Evolutionary conservation across 2,113 vertebrate genomes (phyloP), one percentile per base, ranked within the genome.

Genomic region (Verasper variegatus): DNA sequence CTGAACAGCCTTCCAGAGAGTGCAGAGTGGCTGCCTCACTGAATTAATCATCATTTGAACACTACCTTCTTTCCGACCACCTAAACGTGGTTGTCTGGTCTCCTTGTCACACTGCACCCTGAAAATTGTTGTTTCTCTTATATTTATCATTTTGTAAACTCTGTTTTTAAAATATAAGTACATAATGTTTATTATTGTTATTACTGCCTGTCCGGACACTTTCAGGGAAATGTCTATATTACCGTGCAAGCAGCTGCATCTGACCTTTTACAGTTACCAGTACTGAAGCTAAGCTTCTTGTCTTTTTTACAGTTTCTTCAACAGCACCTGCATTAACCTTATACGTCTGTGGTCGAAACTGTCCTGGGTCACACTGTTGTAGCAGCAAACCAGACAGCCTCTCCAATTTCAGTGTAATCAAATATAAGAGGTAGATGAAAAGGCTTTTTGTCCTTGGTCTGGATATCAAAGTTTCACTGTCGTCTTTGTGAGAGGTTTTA

Each of bases 361-460:
- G 76, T 68, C 65, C 26, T 14, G 49, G n/a, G 49, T 81, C 65
- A 26, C 11, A 37, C 24, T 61, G 67, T 23, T 60, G 71, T 4
- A 65, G 65, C 71, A 56, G 52, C 57, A 47, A 49, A 64, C 10
- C 68, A 70, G 78, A 83, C 18, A 3, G 68, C 54, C 37, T 40
- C 18, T 24, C 12, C 42, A 69, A 74, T 26, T 45, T 68, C 54
- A 27, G 35, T 63, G 72, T 58, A 71, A 82, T 84, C 42, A 85
- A 69, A 80, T 10, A 56, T 12, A 60, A 63, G 80, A 67, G 56
- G 52, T 15, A 57, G 58, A 88, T 81, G 21, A 84, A 87, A 86
- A 8, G 13, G 13, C 47, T 51, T 68, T 82, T 74, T 81, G 75
- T 85, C 83, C 86, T 90, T 78, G 15, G 72, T 71, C 71, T 23